Percentiles rank a stretch among this genome's conserved stretches.
Evolutionary conservation across 2,113 vertebrate genomes (phyloP).

Genomic region (Spea bombifrons): DNA sequence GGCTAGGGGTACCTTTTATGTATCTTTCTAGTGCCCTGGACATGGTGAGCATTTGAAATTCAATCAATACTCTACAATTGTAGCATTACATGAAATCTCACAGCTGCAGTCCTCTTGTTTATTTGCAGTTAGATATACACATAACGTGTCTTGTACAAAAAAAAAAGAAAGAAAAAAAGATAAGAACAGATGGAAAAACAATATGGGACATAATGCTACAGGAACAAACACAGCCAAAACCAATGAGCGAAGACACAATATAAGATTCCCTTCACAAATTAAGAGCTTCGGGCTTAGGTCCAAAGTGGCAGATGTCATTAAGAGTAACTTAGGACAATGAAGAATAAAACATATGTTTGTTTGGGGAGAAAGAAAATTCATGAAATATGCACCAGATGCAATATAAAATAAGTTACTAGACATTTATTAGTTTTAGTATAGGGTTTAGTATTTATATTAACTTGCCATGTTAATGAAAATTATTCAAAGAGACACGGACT

Average conservation of each 20-base stretch:
- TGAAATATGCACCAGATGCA: too few species aligned
- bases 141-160: not conserved
- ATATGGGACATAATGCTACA: conserved; percentile 35
- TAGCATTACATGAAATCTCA: not conserved
- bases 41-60: too few species aligned
- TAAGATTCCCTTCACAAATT: conserved; percentile 20
- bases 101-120: not conserved
- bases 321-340: conserved; percentile 37
- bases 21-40: too few species aligned
- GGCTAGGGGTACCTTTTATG: too few species aligned
- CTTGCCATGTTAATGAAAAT: too few species aligned
- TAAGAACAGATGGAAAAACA: conserved; percentile 38
- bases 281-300: conserved; percentile 24
- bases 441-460: too few species aligned
- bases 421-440: too few species aligned
- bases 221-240: conserved; percentile 36
- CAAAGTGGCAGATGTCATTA: conserved; percentile 43
- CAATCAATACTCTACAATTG: too few species aligned
- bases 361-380: not conserved
- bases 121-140: conserved; percentile 8
- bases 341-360: conserved; percentile 33
- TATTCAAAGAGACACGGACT: too few species aligned
- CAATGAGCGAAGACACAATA: conserved; percentile 34
- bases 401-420: too few species aligned
- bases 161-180: conserved; percentile 1